These are phyloP conservation scores for Chelon labrosus DNA, from an alignment of 2,797 vertebrate genomes.

Conservation along the genomic window DNA sequence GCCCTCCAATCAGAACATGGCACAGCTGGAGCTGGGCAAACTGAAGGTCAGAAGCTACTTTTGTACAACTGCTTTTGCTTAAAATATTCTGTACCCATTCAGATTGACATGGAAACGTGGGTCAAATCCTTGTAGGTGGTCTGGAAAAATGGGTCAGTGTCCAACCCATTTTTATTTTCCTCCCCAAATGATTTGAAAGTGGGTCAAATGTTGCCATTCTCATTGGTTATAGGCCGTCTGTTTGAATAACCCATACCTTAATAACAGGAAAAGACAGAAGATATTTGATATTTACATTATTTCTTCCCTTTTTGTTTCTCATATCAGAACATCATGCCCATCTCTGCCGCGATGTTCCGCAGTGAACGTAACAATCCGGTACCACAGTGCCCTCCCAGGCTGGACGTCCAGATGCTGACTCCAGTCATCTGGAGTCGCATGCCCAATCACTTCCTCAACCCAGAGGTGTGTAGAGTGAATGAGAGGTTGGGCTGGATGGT, in stretches of 20 bases:
- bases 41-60: conserved; percentile 86
- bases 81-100: not conserved
- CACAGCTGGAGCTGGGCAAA: conserved; percentile 94
- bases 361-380: conserved; percentile 93
- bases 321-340: conserved; percentile 95
- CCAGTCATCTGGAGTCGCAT: conserved; percentile 96
- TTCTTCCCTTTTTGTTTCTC: not conserved
- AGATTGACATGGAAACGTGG: not conserved
- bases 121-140: not conserved
- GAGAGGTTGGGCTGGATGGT: conserved; percentile 93
- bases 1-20: conserved; percentile 90
- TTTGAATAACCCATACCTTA: too few relatives aligned
- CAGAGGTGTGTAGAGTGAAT: conserved; percentile 84
- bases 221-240: not conserved
- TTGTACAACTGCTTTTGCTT: not conserved
- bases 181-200: not conserved
- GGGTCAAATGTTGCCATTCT: not conserved
- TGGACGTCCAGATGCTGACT: conserved; percentile 91
- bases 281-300: too few relatives aligned
- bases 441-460: conserved; percentile 91
- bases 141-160: not conserved
- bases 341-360: conserved; percentile 96
- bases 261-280: too few relatives aligned
- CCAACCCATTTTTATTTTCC: not conserved
- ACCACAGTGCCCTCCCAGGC: conserved; percentile 92